Base-by-base conservation (phyloP, 2,113 vertebrate species). In the Aegithalos caudatus region DNA sequence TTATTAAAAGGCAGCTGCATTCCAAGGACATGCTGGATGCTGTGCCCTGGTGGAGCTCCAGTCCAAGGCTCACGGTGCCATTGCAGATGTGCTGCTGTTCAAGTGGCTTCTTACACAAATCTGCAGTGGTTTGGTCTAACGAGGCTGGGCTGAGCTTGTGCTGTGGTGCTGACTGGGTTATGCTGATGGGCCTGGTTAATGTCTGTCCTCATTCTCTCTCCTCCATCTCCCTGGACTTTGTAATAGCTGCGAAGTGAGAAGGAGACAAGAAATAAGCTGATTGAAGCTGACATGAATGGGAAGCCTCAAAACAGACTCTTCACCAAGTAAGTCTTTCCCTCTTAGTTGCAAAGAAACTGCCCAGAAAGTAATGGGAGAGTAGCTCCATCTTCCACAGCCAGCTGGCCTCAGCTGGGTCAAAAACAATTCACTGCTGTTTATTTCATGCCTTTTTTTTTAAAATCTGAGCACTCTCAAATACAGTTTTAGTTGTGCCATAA, bases 241-340 rank as follows among this genome's bases (percentile, higher is more conserved):
- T 35, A 33, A 38, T 90, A 98, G 98, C 92, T 98, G 86, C 95
- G 97, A 78, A 98, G 97, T 92, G 98, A 98, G 92, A 98, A 97
- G 82, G 98, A 98, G 95, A 98, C 95, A 3, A 97, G 95, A 89
- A 98, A 98, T 73, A 98, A 98, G 71, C 95, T 98, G n/a, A 98
- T 98, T 66, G 98, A 98, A 88, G 97, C 98, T 12, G 98, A 97
- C 86, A 94, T 98, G 92, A 98, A 98, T 14, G 97, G 96, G 74
- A 98, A 96, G 76, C 84, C 98, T 88, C 98, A 95, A 35, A 91
- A 96, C 23, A 87, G 98, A 81, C 89, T 97, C 91, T 97, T 98
- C 87, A 94, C 96, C 86, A 98, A 98, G 98, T 98, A 97, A 47
- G 98, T 78, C 5, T n/a, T 14, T 50, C 42, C 31, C 9, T 60